Evolutionary conservation across 2,113 vertebrate genomes (phyloP), one percentile per base, ranked within the genome.

Genomic region (Synodontis membranacea): DNA sequence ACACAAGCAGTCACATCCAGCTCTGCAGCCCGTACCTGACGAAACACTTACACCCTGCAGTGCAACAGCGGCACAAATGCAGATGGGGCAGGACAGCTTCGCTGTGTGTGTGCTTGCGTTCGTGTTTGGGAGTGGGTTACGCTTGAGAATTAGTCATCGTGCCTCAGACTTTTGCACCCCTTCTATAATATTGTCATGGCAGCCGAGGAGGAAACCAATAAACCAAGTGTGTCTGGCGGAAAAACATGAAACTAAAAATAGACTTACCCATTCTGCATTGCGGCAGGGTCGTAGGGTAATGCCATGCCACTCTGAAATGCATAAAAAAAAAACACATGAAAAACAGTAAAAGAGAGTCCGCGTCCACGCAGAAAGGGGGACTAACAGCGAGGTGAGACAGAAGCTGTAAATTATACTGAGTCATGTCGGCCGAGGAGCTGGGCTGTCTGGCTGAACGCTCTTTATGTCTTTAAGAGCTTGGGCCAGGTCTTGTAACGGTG

Each of bases 201-300:
- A 70, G 56, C 64, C 58, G 68, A 62, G 68, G 42, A 58, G 31
- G 5, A 74, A 82, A 82, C 78, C 81, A 86, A 86, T 81, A 68
- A 80, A 74, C 39, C 52, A 60, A 86, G 44, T 72, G 54, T 46
- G 56, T 75, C 64, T 66, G 54, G 44, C 9, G 28, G 56, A 58
- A 52, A 76, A 58, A 42, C 31, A 52, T 37, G 5, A 83, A 62
- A 8, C 52, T 50, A 86, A 84, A 87, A 64, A 86, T 37, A 84
- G 28, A 88, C 89, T 92, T 97, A 99, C 98, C 98, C 98, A 83
- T 99, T 99, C 95, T 99, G 98, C 94, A 99, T 97, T 88, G 96
- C 96, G 86, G 97, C 95, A 85, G 98, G 98, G 91, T 99, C 98
- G 11, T 99, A 99, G 80, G 98, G 97, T 95, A 99, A 93, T 39